Evolutionary conservation across 2,888 invertebrate genomes (phyloP).

Genomic region (Nezara viridula): DNA sequence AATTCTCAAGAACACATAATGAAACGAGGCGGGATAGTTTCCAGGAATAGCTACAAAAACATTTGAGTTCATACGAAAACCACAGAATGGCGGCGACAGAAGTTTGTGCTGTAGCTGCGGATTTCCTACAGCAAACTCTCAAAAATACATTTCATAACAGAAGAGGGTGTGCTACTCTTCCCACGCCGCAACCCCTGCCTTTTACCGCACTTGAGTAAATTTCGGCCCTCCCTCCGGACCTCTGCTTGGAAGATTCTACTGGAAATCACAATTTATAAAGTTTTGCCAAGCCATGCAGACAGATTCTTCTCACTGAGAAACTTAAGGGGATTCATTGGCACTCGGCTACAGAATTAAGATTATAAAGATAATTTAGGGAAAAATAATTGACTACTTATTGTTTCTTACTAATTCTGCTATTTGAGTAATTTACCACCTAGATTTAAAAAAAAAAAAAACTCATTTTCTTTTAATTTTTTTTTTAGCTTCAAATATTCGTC

Average conservation of each 20-base stretch:
- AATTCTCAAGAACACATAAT: neutral
- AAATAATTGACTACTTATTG: too few relatives aligned
- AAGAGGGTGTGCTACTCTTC: neutral
- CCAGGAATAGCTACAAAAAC: neutral
- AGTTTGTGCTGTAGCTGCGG: neutral
- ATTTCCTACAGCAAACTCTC: conserved; percentile 26
- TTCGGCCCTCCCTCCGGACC: neutral
- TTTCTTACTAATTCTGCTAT: too few relatives aligned
- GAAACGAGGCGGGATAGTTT: neutral
- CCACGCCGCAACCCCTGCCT: neutral
- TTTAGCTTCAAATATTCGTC: too few relatives aligned
- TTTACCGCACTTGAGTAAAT: neutral
- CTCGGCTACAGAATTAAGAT: neutral
- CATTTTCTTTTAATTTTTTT: too few relatives aligned
- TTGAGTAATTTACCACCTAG: too few relatives aligned
- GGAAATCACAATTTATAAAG: conserved; percentile 12
- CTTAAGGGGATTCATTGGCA: neutral
- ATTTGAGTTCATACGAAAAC: conserved; percentile 7
- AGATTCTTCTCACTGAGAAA: neutral
- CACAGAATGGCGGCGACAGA: neutral
- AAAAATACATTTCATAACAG: conserved; percentile 39
- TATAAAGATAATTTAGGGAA: neutral
- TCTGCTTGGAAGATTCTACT: neutral
- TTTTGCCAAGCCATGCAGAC: neutral
- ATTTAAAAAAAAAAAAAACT: too few relatives aligned